These are phyloP conservation scores for Bagarius yarrelli DNA, from an alignment of 2,113 vertebrate species.

Conservation along the genomic window DNA sequence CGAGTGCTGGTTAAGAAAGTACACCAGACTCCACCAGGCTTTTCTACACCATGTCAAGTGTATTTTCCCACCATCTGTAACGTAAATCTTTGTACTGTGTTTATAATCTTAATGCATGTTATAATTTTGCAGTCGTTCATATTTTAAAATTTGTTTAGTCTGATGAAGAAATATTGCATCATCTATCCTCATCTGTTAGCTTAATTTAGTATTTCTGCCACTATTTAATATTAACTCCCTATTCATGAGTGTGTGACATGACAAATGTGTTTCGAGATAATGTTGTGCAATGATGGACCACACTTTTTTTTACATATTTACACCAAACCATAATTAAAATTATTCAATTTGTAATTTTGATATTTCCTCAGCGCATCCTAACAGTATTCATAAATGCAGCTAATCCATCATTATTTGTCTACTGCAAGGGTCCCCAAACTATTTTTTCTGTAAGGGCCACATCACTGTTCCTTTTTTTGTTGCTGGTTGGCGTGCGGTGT, in stretches of 20 bases:
- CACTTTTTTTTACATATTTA: not conserved
- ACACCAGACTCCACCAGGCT: not conserved
- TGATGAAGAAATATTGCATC: not conserved
- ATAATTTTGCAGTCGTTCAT: not conserved
- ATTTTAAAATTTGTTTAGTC: constrained; percentile 5
- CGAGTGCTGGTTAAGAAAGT: not conserved
- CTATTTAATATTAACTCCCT: not conserved
- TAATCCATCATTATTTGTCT: constrained; percentile 56
- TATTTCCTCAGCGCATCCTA: not conserved
- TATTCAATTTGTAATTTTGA: not conserved
- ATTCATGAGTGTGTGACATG: not conserved
- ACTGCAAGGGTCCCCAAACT: too few relatives aligned
- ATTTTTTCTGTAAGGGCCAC: too few relatives aligned
- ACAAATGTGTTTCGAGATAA: not conserved
- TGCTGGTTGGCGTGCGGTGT: too few relatives aligned
- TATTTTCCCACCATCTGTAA: not conserved
- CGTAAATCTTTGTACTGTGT: not conserved
- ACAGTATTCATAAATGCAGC: constrained; percentile 8
- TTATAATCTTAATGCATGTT: not conserved
- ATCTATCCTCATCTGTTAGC: not conserved
- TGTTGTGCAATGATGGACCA: not conserved
- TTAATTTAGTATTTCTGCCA: not conserved
- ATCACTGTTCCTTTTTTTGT: too few relatives aligned
- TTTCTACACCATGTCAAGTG: not conserved
- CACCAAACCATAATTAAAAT: not conserved